These are phyloP conservation scores for Perca schrenkii DNA, from an alignment of 2,113 vertebrate species.

Conservation along the genomic window DNA sequence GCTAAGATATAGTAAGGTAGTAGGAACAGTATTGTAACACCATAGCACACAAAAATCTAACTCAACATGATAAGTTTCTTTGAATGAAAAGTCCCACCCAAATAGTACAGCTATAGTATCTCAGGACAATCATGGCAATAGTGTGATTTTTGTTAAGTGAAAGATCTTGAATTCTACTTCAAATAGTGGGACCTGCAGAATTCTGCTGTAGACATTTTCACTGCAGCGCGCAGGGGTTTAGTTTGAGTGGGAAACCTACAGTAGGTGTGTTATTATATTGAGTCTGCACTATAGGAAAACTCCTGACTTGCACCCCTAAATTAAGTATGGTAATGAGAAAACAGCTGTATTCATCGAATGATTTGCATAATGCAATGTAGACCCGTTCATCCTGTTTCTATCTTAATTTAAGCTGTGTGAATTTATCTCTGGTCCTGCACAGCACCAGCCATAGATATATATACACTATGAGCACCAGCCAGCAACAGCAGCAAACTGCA, in stretches of 20 bases:
- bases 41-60: not conserved
- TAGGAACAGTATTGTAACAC: not conserved
- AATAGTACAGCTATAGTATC: not conserved
- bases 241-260: not conserved
- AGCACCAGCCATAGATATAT: too few relatives aligned
- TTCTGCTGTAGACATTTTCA: slow-evolving; percentile 3
- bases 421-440: slow-evolving; percentile 35
- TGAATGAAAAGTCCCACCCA: not conserved
- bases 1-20: not conserved
- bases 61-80: not conserved
- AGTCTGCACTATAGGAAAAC: not conserved
- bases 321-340: not conserved
- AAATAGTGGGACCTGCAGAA: not conserved
- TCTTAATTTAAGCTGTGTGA: slow-evolving; percentile 13
- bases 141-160: not conserved
- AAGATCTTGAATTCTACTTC: not conserved
- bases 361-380: not conserved
- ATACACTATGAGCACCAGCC: too few relatives aligned
- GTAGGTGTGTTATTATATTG: not conserved
- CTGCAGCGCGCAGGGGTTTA: slow-evolving; percentile 35
- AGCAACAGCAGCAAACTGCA: slow-evolving; percentile 42
- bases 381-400: slow-evolving; percentile 7
- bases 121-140: not conserved
- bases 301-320: not conserved
- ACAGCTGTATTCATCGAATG: too few relatives aligned